These are phyloP conservation scores for Himantopus leucocephalus DNA, from an alignment of 2,113 vertebrate genomes.

Conservation along the genomic window DNA sequence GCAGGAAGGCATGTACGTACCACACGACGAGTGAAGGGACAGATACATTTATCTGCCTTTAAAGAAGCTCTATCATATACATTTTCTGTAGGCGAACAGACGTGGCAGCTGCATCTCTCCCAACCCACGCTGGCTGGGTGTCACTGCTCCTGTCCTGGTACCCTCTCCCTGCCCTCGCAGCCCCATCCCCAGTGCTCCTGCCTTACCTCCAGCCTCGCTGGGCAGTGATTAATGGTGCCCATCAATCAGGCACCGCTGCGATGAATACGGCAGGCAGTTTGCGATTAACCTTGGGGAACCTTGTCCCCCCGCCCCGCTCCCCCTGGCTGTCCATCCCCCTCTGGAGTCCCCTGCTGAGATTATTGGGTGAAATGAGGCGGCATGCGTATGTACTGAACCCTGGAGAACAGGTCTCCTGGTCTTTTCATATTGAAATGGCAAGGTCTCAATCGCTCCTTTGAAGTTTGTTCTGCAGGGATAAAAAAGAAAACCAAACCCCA, in stretches of 20 bases:
- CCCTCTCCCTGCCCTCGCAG: not conserved
- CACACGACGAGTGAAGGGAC: not conserved
- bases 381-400: not conserved
- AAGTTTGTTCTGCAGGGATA: not conserved
- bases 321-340: not conserved
- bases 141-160: not conserved
- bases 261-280: conserved; percentile 43
- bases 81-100: not conserved
- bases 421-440: conserved; percentile 62
- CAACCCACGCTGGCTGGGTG: not conserved
- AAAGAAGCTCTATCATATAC: not conserved
- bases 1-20: rapidly evolving
- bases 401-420: not conserved
- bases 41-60: not conserved
- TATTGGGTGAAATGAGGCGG: conserved; percentile 55
- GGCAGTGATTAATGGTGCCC: conserved; percentile 63
- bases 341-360: conserved; percentile 6
- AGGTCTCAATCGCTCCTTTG: conserved; percentile 18
- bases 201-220: not conserved
- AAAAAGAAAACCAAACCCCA: not conserved
- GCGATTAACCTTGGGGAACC: conserved; percentile 62
- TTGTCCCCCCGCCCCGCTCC: not conserved
- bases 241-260: conserved; percentile 54
- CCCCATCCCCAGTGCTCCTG: not conserved
- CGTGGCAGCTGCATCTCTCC: not conserved